A percentile compares a stretch with the other conserved stretches of the same genome.
phyloP scores from a whole-genome alignment of 2,888 invertebrate species.

The Alloscopus bannaensis region DNA sequence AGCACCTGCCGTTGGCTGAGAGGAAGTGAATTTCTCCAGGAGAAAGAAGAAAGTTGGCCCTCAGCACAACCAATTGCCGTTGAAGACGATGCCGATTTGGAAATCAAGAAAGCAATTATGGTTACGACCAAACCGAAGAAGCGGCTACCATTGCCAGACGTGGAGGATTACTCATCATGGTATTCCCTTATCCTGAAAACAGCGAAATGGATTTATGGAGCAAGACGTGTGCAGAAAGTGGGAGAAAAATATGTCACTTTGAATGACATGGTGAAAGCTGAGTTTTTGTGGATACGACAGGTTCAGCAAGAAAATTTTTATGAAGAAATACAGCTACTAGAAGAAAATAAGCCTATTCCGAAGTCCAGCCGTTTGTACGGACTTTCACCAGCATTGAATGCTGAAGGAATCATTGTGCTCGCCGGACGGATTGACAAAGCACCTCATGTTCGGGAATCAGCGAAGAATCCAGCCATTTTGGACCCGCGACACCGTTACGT shows the following conservation, averaged over 20 bases:
- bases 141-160: neutral
- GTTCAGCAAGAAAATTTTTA: neutral
- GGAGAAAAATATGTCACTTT: neutral
- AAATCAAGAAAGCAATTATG: neutral
- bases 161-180: neutral
- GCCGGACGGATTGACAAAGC: neutral
- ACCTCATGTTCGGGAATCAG: neutral
- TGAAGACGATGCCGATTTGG: neutral
- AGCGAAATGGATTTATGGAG: neutral
- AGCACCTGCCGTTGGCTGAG: slow-evolving; percentile 56
- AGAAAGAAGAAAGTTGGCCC: slow-evolving; percentile 51
- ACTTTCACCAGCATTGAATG: slow-evolving; percentile 25
- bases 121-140: neutral
- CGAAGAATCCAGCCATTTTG: neutral
- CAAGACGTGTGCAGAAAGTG: neutral
- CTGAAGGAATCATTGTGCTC: slow-evolving; percentile 29
- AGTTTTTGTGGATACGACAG: neutral
- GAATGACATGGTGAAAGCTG: neutral
- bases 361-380: neutral
- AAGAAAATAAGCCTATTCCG: neutral
- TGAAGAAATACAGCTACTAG: neutral
- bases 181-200: slow-evolving; percentile 6
- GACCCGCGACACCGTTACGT: neutral
- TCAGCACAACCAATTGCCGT: slow-evolving; percentile 1
- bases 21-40: slow-evolving; percentile 65